Conservation (phyloP, 2,797 vertebrate genomes). For the Chelon auratus region DNA sequence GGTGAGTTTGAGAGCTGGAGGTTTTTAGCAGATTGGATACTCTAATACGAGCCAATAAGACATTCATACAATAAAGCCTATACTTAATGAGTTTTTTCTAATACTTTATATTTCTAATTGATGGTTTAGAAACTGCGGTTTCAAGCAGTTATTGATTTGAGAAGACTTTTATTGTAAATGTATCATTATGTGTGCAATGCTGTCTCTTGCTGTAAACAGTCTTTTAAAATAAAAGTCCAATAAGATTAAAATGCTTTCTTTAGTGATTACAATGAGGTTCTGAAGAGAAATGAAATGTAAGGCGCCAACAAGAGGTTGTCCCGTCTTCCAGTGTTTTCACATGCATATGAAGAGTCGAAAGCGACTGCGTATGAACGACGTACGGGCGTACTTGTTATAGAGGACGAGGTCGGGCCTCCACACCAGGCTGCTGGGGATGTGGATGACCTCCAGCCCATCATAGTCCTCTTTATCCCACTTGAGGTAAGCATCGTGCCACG, state of each 20-base stretch:
- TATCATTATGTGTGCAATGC: conserved; percentile 1
- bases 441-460: conserved; percentile 94
- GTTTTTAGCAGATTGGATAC: neutral
- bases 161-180: neutral
- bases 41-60: neutral
- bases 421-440: conserved; percentile 95
- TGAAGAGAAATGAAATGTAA: neutral
- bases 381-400: conserved; percentile 93
- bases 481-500: conserved; percentile 94
- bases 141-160: neutral
- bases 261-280: neutral
- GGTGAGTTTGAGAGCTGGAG: neutral
- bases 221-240: neutral
- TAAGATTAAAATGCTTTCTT: no score
- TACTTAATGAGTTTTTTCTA: neutral
- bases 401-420: conserved; percentile 98
- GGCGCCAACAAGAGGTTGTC: neutral
- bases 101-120: neutral
- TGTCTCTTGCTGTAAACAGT: neutral
- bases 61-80: neutral
- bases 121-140: neutral
- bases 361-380: conserved; percentile 47
- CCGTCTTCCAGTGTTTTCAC: neutral
- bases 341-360: neutral
- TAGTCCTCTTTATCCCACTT: conserved; percentile 95